phyloP scores from a whole-genome alignment of 2,113 vertebrate species.

The Actenoides lindsayi region DNA sequence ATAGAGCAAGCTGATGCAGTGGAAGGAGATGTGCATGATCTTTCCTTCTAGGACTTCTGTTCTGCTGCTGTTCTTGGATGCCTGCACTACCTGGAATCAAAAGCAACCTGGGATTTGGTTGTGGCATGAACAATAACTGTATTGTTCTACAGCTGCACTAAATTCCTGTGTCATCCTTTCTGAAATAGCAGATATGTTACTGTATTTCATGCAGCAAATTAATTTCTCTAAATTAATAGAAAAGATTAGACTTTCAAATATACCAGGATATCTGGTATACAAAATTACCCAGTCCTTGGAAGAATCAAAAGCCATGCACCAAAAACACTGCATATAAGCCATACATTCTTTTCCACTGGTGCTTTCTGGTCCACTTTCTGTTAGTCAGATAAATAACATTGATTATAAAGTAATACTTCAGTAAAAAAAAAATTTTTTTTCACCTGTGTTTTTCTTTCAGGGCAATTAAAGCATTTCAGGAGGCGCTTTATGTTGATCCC shows the following conservation, averaged over 20 bases:
- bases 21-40: background rate
- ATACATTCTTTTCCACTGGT: background rate
- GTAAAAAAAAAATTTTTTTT: background rate
- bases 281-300: background rate
- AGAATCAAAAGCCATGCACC: background rate
- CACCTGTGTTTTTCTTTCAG: conserved; percentile 77
- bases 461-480: conserved; percentile 99
- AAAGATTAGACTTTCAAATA: background rate
- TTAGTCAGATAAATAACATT: background rate
- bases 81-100: background rate
- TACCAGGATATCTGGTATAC: background rate
- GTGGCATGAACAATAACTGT: background rate
- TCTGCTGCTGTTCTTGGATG: background rate
- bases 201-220: background rate
- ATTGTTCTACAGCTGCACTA: background rate
- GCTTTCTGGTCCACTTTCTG: background rate
- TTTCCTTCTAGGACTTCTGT: background rate
- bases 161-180: background rate
- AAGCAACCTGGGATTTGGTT: background rate
- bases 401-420: background rate
- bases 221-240: background rate
- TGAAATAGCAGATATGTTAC: background rate
- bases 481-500: conserved; percentile 98
- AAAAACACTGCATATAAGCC: background rate
- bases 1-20: background rate